Evolutionary conservation across 1,140 invertebrate species (phyloP).

Genomic region (Drosophila triauraria): DNA sequence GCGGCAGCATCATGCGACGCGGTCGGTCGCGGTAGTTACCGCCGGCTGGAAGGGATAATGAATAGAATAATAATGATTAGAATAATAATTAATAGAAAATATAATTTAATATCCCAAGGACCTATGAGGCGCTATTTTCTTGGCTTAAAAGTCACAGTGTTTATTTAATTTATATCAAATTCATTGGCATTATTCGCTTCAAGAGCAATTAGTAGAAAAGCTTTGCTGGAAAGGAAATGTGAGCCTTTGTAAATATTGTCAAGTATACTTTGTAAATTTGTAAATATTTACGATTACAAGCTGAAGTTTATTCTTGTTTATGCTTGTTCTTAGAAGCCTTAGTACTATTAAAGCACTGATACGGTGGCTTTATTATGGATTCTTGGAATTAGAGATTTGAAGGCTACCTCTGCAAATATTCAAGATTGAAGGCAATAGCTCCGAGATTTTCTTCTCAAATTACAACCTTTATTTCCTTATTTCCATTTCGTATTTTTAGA

Average conservation of each 20-base stretch:
- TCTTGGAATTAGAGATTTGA: neutral
- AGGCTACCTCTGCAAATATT: neutral
- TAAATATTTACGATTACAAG: no score
- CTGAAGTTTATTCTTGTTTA: neutral
- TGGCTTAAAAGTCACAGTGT: neutral
- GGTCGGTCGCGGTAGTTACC: slow-evolving; percentile 35
- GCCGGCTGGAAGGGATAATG: slow-evolving; percentile 12
- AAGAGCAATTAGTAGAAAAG: neutral
- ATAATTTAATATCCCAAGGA: neutral
- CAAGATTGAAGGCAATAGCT: neutral
- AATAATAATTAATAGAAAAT: no score
- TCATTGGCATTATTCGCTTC: neutral
- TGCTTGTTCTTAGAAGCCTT: neutral
- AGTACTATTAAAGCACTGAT: neutral
- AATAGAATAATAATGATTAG: no score
- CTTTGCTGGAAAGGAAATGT: neutral
- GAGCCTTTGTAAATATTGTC: neutral
- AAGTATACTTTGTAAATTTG: no score
- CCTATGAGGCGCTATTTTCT: neutral
- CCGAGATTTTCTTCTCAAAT: neutral
- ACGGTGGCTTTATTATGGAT: neutral
- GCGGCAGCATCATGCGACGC: slow-evolving; percentile 58
- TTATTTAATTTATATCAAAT: neutral
- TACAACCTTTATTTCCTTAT: no score
- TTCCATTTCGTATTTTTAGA: no score